phyloP scores from a whole-genome alignment of 2,888 invertebrate species.

The Xestia sexstrigata region DNA sequence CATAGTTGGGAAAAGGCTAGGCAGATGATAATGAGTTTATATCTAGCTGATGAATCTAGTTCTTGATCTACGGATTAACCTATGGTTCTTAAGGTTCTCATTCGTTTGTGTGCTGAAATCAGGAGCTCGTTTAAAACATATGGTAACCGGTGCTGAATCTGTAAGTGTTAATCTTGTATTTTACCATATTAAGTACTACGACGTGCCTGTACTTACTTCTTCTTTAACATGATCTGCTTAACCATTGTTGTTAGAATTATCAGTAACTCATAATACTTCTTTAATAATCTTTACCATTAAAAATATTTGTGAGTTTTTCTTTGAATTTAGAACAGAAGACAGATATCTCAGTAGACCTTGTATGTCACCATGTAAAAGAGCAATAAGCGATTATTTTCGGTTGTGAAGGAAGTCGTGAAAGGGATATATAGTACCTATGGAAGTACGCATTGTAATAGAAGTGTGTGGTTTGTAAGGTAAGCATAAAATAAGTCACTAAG shows the following conservation, averaged over 20 bases:
- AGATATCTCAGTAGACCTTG: neutral
- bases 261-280: neutral
- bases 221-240: neutral
- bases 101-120: neutral
- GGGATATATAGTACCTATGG: neutral
- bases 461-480: neutral
- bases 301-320: neutral
- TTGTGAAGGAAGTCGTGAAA: neutral
- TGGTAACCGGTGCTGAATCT: neutral
- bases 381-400: neutral
- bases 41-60: neutral
- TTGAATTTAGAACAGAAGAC: neutral
- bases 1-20: no score
- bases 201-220: neutral
- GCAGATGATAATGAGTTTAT: neutral
- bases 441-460: neutral
- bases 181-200: neutral
- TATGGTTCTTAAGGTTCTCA: neutral
- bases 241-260: neutral
- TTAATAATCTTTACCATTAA: neutral
- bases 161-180: neutral
- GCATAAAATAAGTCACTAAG: neutral
- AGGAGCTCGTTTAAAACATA: neutral
- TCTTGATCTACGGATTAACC: no score
- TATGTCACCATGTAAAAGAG: neutral